These are phyloP conservation scores for Synanceia verrucosa DNA, from an alignment of 2,797 vertebrate genomes.

Conservation along the genomic window DNA sequence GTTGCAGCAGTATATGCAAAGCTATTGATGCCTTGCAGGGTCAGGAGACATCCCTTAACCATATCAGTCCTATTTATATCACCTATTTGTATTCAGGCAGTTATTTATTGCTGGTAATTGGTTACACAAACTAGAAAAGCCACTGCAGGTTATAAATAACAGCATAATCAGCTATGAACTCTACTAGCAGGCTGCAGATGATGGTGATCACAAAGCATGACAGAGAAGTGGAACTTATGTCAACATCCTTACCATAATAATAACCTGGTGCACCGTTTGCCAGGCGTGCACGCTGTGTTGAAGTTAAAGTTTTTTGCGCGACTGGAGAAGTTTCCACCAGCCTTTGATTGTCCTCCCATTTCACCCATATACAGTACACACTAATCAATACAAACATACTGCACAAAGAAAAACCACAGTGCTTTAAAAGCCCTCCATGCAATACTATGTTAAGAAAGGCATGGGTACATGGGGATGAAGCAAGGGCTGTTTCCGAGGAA, in stretches of 20 bases:
- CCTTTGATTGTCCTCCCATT: not conserved
- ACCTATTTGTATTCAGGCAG: not conserved
- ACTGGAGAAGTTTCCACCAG: not conserved
- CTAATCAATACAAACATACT: not conserved
- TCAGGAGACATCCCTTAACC: not conserved
- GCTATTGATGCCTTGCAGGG: too few relatives aligned
- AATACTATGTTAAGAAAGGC: slow-evolving; percentile 7
- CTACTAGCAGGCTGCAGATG: not conserved
- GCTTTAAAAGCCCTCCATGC: not conserved
- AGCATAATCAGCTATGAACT: not conserved
- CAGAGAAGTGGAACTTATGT: not conserved
- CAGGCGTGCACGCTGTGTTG: not conserved
- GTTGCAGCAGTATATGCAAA: too few relatives aligned
- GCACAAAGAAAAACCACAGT: not conserved
- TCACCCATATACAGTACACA: not conserved
- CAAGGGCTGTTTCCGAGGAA: slow-evolving; percentile 62
- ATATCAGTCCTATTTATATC: not conserved
- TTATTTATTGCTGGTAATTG: not conserved
- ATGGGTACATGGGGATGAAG: slow-evolving; percentile 1
- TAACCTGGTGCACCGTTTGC: not conserved
- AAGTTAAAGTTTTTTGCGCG: slow-evolving; percentile 8
- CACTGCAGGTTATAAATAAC: not conserved
- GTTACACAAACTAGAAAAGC: not conserved
- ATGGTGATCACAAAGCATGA: not conserved
- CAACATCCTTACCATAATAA: not conserved